Conservation (phyloP, 2,113 vertebrate species). For the Paracanthobrama guichenoti region DNA sequence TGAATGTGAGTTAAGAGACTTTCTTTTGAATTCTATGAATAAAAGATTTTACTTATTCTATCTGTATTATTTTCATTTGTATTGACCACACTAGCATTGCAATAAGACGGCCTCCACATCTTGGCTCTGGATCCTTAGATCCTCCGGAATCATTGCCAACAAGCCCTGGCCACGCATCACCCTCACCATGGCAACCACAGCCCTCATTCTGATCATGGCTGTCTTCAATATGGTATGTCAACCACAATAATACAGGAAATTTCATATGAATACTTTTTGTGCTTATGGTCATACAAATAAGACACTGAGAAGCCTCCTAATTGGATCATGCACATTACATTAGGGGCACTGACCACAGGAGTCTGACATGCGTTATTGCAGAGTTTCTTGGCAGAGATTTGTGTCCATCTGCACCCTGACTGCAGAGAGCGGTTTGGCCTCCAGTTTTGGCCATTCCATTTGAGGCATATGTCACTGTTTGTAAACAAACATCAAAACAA, state of each 20-base stretch:
- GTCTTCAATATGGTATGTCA: constrained; percentile 94
- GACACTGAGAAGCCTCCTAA: not conserved
- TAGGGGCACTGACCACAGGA: not conserved
- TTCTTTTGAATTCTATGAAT: not conserved
- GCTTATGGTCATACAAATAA: not conserved
- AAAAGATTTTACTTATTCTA: not conserved
- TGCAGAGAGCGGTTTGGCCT: not conserved
- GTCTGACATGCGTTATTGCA: constrained; percentile 1
- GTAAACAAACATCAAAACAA: constrained; percentile 38
- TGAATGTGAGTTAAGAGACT: not conserved
- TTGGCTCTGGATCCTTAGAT: constrained; percentile 88
- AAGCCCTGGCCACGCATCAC: constrained; percentile 91
- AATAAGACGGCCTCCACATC: constrained; percentile 87
- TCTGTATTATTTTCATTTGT: not conserved
- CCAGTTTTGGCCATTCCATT: constrained; percentile 22
- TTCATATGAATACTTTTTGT: not conserved
- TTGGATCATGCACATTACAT: constrained; percentile 10
- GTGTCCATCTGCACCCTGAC: constrained; percentile 40
- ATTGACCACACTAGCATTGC: constrained; percentile 78
- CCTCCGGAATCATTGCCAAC: constrained; percentile 91
- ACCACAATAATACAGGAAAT: not conserved
- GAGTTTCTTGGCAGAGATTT: constrained; percentile 20
- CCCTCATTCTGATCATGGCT: constrained; percentile 91
- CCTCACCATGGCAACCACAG: constrained; percentile 89
- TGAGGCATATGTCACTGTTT: constrained; percentile 26